These are phyloP conservation scores for Lindbergichthys nudifrons DNA, from an alignment of 2,797 vertebrate species.

Conservation along the genomic window DNA sequence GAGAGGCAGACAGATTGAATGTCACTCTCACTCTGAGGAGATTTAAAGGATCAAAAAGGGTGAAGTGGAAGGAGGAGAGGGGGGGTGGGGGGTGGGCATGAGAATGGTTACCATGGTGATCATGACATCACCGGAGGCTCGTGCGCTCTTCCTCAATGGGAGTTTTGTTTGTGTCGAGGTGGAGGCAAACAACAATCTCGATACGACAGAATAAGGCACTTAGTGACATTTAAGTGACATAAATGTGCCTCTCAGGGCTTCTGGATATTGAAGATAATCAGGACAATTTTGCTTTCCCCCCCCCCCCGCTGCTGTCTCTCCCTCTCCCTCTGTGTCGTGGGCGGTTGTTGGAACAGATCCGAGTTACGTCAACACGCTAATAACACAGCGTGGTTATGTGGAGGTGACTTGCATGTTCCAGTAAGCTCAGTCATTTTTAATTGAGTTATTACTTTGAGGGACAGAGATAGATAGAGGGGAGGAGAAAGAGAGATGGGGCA, in stretches of 20 bases:
- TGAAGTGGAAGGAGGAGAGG: conserved; percentile 48
- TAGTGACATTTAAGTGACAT: conserved; percentile 46
- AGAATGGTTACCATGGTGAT: conserved; percentile 83
- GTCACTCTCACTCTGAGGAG: conserved; percentile 56
- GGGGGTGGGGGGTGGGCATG: conserved; percentile 55
- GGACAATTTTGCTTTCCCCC: neutral
- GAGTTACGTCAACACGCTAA: conserved; percentile 53
- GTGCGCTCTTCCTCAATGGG: conserved; percentile 58
- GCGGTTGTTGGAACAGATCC: conserved; percentile 55
- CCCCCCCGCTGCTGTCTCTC: neutral
- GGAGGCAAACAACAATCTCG: conserved; percentile 54
- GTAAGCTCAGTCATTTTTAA: conserved; percentile 53
- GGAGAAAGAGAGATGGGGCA: neutral
- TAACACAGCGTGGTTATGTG: conserved; percentile 37
- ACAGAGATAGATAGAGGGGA: conserved; percentile 14
- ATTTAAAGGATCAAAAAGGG: conserved; percentile 72
- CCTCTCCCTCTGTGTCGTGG: conserved; percentile 35
- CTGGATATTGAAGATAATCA: conserved; percentile 29
- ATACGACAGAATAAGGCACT: conserved; percentile 48
- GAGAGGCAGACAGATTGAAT: conserved; percentile 52
- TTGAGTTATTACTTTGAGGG: conserved; percentile 39
- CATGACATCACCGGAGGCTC: conserved; percentile 76
- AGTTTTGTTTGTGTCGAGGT: conserved; percentile 74
- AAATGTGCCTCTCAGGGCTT: conserved; percentile 31
- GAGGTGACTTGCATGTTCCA: conserved; percentile 57